Conservation (phyloP, 2,888 invertebrate species). For the Drosophila nr. fundita region DNA sequence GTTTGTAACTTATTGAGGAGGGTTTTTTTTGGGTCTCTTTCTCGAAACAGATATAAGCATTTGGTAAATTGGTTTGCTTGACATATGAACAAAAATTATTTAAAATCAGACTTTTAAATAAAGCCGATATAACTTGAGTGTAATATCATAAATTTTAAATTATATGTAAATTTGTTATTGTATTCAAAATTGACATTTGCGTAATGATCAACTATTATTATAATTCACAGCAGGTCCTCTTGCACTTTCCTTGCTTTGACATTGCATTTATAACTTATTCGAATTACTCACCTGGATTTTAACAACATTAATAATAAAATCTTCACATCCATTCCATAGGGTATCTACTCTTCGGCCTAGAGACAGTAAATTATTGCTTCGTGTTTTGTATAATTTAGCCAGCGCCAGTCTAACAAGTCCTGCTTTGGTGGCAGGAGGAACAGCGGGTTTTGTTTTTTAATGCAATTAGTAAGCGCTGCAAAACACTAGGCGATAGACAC, state of each 20-base stretch:
- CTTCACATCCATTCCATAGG: not conserved
- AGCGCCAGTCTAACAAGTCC: slow-evolving; percentile 53
- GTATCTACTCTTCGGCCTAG: slow-evolving; percentile 11
- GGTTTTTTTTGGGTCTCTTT: not conserved
- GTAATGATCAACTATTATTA: not conserved
- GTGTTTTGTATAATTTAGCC: slow-evolving; percentile 72
- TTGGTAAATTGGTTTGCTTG: not conserved
- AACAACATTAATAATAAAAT: not conserved
- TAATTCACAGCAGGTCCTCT: not conserved
- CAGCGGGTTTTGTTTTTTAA: slow-evolving; percentile 64
- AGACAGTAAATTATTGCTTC: slow-evolving; percentile 19
- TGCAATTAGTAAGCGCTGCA: slow-evolving; percentile 72
- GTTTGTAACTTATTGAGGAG: not conserved
- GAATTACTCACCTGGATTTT: not conserved
- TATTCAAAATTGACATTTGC: not conserved
- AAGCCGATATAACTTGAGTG: not conserved
- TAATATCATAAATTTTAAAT: not conserved
- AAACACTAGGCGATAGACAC: slow-evolving; percentile 65
- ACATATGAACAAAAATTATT: not conserved
- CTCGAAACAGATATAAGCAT: not conserved
- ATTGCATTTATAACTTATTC: not conserved
- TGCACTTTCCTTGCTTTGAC: not conserved
- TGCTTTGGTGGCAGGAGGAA: slow-evolving; percentile 19
- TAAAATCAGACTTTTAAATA: not conserved
- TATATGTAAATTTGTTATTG: not conserved